Percentiles rank a stretch among this genome's conserved stretches.
These are phyloP conservation scores for Sylvicola fuscatus DNA, from an alignment of 2,888 invertebrate genomes.

Conservation along the genomic window DNA sequence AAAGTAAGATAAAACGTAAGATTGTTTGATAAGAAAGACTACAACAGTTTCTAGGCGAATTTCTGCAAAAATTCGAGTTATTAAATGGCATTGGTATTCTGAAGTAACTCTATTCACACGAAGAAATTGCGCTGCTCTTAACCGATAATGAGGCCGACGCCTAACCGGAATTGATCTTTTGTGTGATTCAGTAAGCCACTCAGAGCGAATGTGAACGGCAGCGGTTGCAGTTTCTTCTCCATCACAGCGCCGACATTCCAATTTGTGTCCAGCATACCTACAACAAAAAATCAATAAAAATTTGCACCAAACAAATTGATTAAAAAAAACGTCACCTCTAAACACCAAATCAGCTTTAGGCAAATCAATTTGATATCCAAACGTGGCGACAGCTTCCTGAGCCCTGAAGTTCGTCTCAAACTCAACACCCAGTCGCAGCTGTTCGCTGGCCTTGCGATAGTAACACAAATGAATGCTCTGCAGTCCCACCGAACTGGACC, in stretches of 20 bases:
- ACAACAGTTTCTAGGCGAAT: too few species aligned
- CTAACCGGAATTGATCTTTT: constrained; percentile 82
- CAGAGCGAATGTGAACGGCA: constrained; percentile 84
- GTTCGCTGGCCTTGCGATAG: constrained; percentile 84
- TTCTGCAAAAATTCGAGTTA: too few species aligned
- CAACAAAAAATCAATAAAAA: constrained; percentile 10
- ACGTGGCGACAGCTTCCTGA: constrained; percentile 76
- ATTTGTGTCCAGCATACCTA: constrained; percentile 81
- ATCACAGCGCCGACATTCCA: constrained; percentile 86
- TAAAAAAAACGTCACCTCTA: constrained; percentile 53
- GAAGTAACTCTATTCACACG: too few species aligned
- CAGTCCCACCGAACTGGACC: constrained; percentile 55
- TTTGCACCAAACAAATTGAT: too few species aligned
- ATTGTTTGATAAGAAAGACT: too few species aligned
- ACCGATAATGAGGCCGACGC: constrained; percentile 87
- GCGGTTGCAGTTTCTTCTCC: constrained; percentile 81
- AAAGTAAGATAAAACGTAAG: too few species aligned
- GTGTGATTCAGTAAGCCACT: constrained; percentile 85
- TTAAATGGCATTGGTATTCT: too few species aligned
- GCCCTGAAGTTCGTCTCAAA: constrained; percentile 80
- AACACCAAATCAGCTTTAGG: constrained; percentile 88
- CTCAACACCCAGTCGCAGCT: constrained; percentile 80
- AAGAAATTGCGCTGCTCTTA: constrained; percentile 24
- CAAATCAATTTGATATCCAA: constrained; percentile 88
- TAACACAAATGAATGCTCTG: constrained; percentile 77